These are phyloP conservation scores for Callosobruchus maculatus DNA, from an alignment of 2,888 invertebrate genomes.

Conservation along the genomic window DNA sequence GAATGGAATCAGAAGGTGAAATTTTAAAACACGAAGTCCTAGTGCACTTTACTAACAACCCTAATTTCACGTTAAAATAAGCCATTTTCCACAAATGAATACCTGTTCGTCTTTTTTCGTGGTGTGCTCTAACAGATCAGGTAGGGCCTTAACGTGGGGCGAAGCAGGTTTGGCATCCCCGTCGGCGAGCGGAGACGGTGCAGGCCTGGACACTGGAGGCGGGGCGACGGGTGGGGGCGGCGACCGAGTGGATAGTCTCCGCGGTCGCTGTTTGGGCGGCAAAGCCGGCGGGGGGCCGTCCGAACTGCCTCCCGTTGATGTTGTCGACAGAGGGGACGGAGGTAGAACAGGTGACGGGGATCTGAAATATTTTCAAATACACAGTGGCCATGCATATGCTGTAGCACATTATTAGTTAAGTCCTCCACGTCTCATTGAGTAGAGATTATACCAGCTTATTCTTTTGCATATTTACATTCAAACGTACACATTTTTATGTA, in stretches of 20 bases:
- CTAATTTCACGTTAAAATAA: no score
- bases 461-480: no score
- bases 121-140: conserved; percentile 46
- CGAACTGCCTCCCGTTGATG: conserved; percentile 12
- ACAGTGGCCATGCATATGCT: no score
- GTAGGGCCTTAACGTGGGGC: conserved; percentile 37
- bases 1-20: no score
- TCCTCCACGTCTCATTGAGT: no score
- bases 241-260: conserved; percentile 46
- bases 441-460: no score
- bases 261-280: conserved; percentile 55
- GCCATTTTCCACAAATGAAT: background rate
- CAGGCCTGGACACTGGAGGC: conserved; percentile 6
- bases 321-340: conserved; percentile 29
- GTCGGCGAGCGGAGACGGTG: conserved; percentile 4
- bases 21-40: no score
- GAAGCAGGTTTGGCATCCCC: conserved; percentile 25
- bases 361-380: no score
- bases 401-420: no score
- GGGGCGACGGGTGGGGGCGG: conserved; percentile 28
- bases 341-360: conserved; percentile 35
- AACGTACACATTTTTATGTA: no score
- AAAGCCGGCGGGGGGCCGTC: conserved; percentile 48
- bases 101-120: conserved; percentile 1
- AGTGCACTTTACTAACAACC: no score